Percentiles rank a stretch among this genome's conserved stretches.
Evolutionary conservation across 2,888 invertebrate species (phyloP).

Genomic region (Lasioglossum figueresi): DNA sequence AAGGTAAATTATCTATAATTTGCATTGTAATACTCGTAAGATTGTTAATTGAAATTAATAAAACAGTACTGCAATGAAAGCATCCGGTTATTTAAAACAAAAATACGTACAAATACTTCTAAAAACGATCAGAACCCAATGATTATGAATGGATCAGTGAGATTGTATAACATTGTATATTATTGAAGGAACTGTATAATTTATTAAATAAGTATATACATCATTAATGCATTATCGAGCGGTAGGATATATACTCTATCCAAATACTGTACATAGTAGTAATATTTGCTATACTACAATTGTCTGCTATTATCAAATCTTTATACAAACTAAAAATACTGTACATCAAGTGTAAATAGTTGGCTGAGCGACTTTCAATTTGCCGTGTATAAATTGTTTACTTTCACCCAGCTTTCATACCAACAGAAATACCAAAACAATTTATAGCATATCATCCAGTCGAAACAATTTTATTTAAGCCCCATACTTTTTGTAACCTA

Average conservation of each 20-base stretch:
- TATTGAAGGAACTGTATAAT: conserved; percentile 63
- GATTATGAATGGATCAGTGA: conserved; percentile 24
- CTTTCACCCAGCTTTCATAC: conserved; percentile 22
- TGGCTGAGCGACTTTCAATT: conserved; percentile 34
- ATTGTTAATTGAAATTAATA: conserved; percentile 79
- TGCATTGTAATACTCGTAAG: conserved; percentile 77
- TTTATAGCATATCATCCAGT: conserved; percentile 22
- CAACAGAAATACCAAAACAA: conserved; percentile 12
- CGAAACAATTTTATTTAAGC: conserved; percentile 69
- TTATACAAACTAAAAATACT: conserved; percentile 62
- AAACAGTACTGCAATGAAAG: conserved; percentile 58
- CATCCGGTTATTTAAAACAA: conserved; percentile 50
- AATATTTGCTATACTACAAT: conserved; percentile 55
- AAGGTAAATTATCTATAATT: conserved; percentile 73
- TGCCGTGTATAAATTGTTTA: conserved; percentile 32
- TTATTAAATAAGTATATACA: conserved; percentile 69
- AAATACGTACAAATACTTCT: conserved; percentile 29
- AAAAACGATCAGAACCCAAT: conserved; percentile 29
- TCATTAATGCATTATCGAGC: conserved; percentile 67
- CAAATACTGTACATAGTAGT: conserved; percentile 67
- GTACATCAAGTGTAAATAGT: conserved; percentile 50
- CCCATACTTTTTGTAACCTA: conserved; percentile 78
- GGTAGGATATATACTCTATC: conserved; percentile 52
- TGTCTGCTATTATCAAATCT: conserved; percentile 43
- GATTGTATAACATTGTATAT: conserved; percentile 42